These are phyloP conservation scores for Mus spicilegus DNA, from an alignment of 2,113 vertebrate genomes.

Conservation along the genomic window DNA sequence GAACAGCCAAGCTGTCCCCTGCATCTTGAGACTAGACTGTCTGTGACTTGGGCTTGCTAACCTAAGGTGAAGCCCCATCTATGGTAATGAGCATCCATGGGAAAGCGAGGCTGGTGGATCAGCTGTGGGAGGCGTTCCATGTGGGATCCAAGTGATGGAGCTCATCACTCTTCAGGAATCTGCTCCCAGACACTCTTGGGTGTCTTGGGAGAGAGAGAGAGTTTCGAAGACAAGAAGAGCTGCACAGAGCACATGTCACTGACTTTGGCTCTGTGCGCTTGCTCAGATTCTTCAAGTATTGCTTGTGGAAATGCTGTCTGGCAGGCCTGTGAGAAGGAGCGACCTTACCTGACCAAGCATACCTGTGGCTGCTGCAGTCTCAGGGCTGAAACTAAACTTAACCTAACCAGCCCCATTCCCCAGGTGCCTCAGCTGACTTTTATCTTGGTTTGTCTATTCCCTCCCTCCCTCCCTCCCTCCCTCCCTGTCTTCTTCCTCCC, in stretches of 20 bases:
- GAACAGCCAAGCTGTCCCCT: neutral
- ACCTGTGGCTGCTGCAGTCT: neutral
- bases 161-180: neutral
- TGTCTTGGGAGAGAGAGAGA: neutral
- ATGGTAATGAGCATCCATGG: neutral
- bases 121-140: neutral
- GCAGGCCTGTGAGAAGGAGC: neutral
- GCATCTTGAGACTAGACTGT: neutral
- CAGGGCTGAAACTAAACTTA: neutral
- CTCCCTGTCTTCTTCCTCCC: neutral
- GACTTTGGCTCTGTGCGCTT: neutral
- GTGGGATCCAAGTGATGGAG: neutral
- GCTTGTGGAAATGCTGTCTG: neutral
- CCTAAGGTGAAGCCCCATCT: neutral
- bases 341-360: neutral
- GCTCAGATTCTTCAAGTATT: neutral
- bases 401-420: neutral
- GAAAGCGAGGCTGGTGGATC: neutral
- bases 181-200: neutral
- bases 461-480: neutral
- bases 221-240: slow-evolving; percentile 5
- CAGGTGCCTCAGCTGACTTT: neutral
- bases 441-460: neutral
- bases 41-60: neutral
- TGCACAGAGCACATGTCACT: neutral